Evolutionary conservation across 1,140 invertebrate genomes (phyloP).

Genomic region (Heliothis virescens): DNA sequence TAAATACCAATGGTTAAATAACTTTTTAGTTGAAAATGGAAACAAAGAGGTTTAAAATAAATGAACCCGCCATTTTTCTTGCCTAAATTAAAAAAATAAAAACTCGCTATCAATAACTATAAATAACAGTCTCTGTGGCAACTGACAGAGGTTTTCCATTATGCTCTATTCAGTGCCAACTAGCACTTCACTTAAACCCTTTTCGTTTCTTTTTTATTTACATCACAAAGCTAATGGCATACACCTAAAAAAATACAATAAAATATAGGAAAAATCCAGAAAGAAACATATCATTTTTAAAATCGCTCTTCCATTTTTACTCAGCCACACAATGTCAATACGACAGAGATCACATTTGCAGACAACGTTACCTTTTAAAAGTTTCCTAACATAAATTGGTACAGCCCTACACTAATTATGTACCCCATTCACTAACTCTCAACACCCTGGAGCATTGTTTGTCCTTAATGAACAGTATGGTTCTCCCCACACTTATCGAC

Average conservation of each 20-base stretch:
- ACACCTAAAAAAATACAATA: neutral
- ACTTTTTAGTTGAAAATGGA: neutral
- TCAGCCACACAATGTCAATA: too few species aligned
- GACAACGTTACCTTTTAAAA: too few species aligned
- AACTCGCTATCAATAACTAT: conserved; percentile 33
- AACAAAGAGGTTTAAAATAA: conserved; percentile 1
- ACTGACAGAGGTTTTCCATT: conserved; percentile 44
- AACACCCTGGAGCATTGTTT: too few species aligned
- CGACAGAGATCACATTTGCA: too few species aligned
- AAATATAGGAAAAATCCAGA: neutral
- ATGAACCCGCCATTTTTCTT: neutral
- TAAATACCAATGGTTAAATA: neutral
- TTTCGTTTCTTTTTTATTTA: conserved; percentile 22
- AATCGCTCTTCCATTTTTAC: too few species aligned
- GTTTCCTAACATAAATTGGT: neutral
- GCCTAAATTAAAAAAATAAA: conserved; percentile 20
- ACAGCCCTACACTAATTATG: neutral
- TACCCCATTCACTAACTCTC: neutral
- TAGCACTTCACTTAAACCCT: conserved; percentile 26
- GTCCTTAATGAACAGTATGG: neutral
- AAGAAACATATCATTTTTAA: neutral
- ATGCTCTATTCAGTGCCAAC: conserved; percentile 26
- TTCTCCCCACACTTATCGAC: too few species aligned
- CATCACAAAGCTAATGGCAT: conserved; percentile 4
- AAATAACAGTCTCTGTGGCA: conserved; percentile 29